phyloP scores from a whole-genome alignment of 2,797 vertebrate species.

The Gallinago stenura region DNA sequence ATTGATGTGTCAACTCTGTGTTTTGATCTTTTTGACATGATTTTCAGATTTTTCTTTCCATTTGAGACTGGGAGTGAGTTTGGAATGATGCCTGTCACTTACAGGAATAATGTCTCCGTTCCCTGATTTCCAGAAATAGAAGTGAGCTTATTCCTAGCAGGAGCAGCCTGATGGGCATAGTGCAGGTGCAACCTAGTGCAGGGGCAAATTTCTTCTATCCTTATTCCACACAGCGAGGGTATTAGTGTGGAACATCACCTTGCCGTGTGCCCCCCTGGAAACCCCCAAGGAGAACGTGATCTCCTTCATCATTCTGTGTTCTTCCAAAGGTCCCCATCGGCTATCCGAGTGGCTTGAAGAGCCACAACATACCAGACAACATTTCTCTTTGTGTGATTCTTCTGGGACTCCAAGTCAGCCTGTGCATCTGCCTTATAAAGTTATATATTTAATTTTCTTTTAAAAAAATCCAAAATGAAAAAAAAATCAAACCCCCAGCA shows the following conservation, averaged over 20 bases:
- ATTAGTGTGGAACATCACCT: neutral
- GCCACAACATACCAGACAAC: neutral
- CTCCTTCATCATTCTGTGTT: neutral
- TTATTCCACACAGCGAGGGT: neutral
- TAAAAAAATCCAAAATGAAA: neutral
- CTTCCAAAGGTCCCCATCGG: neutral
- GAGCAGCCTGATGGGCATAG: neutral
- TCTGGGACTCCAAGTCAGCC: neutral
- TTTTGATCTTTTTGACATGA: constrained; percentile 52
- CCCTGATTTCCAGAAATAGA: constrained; percentile 39
- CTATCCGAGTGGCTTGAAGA: neutral
- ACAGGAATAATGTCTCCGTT: constrained; percentile 2
- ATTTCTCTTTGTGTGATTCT: neutral
- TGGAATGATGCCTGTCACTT: constrained; percentile 42
- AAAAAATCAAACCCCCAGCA: fast-evolving
- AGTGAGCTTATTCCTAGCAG: constrained; percentile 11
- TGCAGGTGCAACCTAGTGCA: neutral
- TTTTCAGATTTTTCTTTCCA: constrained; percentile 16
- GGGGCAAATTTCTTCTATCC: neutral
- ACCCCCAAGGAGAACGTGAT: neutral
- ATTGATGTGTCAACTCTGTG: constrained; percentile 33
- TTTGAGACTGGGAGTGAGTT: neutral
- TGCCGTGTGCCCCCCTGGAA: neutral
- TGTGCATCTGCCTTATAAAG: neutral
- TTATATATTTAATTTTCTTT: neutral